Base-by-base conservation (phyloP, 1,140 invertebrate species). In the Lepidotrigona ventralis region DNA sequence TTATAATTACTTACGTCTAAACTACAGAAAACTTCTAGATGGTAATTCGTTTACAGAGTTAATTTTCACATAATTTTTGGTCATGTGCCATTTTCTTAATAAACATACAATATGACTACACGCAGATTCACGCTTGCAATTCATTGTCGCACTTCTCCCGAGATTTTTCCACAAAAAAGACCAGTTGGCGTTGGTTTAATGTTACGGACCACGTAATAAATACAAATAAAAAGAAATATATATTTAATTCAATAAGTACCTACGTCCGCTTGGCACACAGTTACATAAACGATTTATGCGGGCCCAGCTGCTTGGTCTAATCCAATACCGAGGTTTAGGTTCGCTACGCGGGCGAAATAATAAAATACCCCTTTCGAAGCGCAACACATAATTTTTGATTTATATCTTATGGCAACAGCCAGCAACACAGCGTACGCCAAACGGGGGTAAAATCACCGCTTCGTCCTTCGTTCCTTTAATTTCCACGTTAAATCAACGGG, bases 261-360 rank as follows among this genome's bases (percentile, higher is more conserved):
- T 46, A 3, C 2, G 26, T 21, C n/a, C 26, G 26, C 19, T 53
- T 17, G 12, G 26, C 23, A 17, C n/a, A n/a, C n/a, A 19, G 15
- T 23, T 58, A 17, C 51, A 23, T 66, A 84, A 87, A 83, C 68
- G 75, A 66, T 63, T 70, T 51, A 83, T 87, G 86, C 86, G 86
- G 86, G 86, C 76, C 53, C 86, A 87, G 85, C 81, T 87, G 85
- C 70, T 15, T 8, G 29, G 17, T 21, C 66, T 68, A 51, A 66
- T 56, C 33, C 17, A 63, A 69, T 23, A 51, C 54, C 54, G 54
- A 76, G 78, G 60, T 79, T 75, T 26, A 76, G 78, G 60, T 79
- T 75, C 26, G n/a, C 21, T 23, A 19, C 26, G 21, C 71, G 81
- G 60, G 71, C 68, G 75, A 58, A 72, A 79, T 64, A 86, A 79